phyloP scores from a whole-genome alignment of 2,888 invertebrate genomes.

The Acronicta leporina region DNA sequence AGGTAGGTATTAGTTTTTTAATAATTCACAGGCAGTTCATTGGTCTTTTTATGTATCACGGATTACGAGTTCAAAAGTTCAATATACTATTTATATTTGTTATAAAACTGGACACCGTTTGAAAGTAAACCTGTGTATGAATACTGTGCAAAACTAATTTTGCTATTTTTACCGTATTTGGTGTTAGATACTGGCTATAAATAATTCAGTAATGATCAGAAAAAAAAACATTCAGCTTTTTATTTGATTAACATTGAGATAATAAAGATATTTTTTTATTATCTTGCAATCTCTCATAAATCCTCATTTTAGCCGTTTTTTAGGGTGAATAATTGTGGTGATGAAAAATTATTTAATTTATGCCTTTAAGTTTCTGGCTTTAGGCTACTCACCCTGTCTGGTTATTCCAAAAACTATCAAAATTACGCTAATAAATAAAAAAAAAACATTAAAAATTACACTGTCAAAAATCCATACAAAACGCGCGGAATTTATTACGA shows the following conservation, averaged over 20 bases:
- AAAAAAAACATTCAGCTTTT: background rate
- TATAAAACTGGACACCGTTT: conserved; percentile 41
- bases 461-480: conserved; percentile 51
- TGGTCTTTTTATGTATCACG: conserved; percentile 55
- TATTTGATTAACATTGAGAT: background rate
- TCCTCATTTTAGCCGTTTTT: no score
- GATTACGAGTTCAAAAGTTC: conserved; percentile 54
- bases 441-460: conserved; percentile 50
- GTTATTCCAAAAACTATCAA: conserved; percentile 40
- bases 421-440: conserved; percentile 35
- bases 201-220: background rate
- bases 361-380: no score
- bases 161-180: conserved; percentile 22
- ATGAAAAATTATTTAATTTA: no score
- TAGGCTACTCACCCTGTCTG: background rate
- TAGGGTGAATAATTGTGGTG: no score
- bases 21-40: conserved; percentile 51
- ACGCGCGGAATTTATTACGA: conserved; percentile 52
- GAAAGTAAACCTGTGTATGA: conserved; percentile 14
- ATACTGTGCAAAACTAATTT: conserved; percentile 18
- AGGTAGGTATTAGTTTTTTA: conserved; percentile 24
- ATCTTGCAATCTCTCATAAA: no score
- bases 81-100: conserved; percentile 55
- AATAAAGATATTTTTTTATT: no score
- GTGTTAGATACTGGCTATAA: background rate